phyloP scores from a whole-genome alignment of 1,140 invertebrate genomes.

The Acromyrmex heyeri region DNA sequence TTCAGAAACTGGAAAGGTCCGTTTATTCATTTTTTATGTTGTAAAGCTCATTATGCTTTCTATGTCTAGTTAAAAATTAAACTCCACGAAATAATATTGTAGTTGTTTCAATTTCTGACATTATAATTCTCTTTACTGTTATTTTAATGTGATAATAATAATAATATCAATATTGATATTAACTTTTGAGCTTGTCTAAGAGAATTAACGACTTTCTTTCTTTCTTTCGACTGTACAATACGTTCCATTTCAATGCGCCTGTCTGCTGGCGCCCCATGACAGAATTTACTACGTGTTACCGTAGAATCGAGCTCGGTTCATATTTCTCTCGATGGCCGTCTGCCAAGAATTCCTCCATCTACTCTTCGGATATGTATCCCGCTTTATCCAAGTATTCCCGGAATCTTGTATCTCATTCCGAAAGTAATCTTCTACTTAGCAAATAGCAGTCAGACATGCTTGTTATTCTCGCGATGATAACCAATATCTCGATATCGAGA shows the following conservation, averaged over 20 bases:
- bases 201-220: not conserved
- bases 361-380: slow-evolving; percentile 55
- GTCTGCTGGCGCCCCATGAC: slow-evolving; percentile 14
- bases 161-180: not conserved
- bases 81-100: not conserved
- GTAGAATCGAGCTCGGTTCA: slow-evolving; percentile 49
- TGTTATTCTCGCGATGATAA: slow-evolving; percentile 4
- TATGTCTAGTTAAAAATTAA: not conserved
- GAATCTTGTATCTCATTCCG: slow-evolving; percentile 37
- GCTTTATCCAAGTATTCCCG: slow-evolving; percentile 56
- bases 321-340: slow-evolving; percentile 64
- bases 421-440: slow-evolving; percentile 45
- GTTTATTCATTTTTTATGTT: not conserved
- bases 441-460: not conserved
- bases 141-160: not conserved
- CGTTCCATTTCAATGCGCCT: not conserved
- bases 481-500: not conserved
- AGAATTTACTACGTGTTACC: slow-evolving; percentile 50
- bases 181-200: not conserved
- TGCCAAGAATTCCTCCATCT: slow-evolving; percentile 65
- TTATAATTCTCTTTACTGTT: not conserved
- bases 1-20: not conserved
- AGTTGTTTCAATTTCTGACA: not conserved
- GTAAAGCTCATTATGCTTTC: not conserved
- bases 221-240: not conserved